Evolutionary conservation across 2,113 vertebrate species (phyloP), one percentile per base, ranked within the genome.

Genomic region (Sarotherodon lohbergeri): DNA sequence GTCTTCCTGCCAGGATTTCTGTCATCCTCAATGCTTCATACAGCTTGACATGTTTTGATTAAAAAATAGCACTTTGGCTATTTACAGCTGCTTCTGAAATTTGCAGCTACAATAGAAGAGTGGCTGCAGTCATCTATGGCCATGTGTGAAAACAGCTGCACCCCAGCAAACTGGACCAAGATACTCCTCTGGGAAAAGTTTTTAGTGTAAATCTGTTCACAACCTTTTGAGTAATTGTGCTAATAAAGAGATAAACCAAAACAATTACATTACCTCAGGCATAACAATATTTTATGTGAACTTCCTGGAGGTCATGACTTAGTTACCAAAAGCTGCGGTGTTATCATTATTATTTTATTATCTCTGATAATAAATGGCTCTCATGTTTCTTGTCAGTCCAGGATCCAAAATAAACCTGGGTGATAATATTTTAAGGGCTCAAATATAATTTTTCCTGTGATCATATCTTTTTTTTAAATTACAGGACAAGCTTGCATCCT

Each of bases 301-400:
- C 71, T 32, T 78, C 46, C 46, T 78, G 46, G 27, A 32, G 43
- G 73, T 78, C 7, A 8, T 32, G 27, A 78, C 10, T 43, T 24
- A 43, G n/a, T 43, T 34, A 91, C 46, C 68, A 84, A 81, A 82
- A 71, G 54, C 83, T 82, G 54, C 34, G 39, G 0, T 3, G 22
- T 76, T 52, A 7, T 79, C 50, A 39, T 88, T 11, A 19, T 90
- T 36, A 13, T 71, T 63, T 66, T 41, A 80, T 78, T 61, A 79
- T 22, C 84, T 32, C 10, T 17, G 29, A 81, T 61, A 66, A 32
- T 48, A 81, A 86, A 85, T 32, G 73, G 10, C 71, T 29, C 17
- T 76, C 13, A 11, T 73, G 89, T 78, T 48, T 81, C 76, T 39
- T 29, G 41, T 39, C 48, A 80, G 32, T 16, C 24, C 48, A 12